Evolutionary conservation across 1,140 invertebrate species (phyloP).

Genomic region (Leucophenga varia): DNA sequence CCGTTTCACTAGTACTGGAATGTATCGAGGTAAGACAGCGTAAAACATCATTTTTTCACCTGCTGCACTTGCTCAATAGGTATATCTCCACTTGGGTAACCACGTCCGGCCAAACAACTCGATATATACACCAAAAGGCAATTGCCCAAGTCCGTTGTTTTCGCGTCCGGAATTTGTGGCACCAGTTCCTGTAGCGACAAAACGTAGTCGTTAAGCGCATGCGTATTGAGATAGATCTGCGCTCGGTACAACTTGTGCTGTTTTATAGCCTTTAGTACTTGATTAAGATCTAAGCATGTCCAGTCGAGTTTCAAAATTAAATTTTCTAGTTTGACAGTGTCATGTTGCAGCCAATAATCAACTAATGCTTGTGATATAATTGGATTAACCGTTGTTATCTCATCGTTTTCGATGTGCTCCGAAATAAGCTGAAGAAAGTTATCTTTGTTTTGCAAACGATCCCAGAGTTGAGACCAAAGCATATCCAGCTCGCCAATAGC

Average conservation of each 20-base stretch:
- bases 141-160: conserved; percentile 70
- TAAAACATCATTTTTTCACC: conserved; percentile 76
- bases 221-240: conserved; percentile 85
- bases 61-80: conserved; percentile 68
- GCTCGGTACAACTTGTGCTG: conserved; percentile 80
- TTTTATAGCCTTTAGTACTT: conserved; percentile 79
- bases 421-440: conserved; percentile 57
- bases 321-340: conserved; percentile 68
- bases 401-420: conserved; percentile 58
- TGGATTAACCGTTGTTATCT: conserved; percentile 60
- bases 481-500: conserved; percentile 46
- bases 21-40: conserved; percentile 67
- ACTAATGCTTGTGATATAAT: conserved; percentile 70
- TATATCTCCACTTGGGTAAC: conserved; percentile 85
- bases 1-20: conserved; percentile 65
- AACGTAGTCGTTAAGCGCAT: conserved; percentile 80
- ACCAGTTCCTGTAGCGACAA: conserved; percentile 80
- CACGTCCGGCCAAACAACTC: conserved; percentile 88
- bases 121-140: conserved; percentile 90
- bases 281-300: conserved; percentile 84
- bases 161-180: conserved; percentile 58
- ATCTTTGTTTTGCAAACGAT: conserved; percentile 47
- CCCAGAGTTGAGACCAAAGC: conserved; percentile 59
- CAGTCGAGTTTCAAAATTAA: conserved; percentile 82
- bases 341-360: conserved; percentile 61